These are phyloP conservation scores for Paratrypauchen microcephalus DNA, from an alignment of 2,797 vertebrate species.

Conservation along the genomic window DNA sequence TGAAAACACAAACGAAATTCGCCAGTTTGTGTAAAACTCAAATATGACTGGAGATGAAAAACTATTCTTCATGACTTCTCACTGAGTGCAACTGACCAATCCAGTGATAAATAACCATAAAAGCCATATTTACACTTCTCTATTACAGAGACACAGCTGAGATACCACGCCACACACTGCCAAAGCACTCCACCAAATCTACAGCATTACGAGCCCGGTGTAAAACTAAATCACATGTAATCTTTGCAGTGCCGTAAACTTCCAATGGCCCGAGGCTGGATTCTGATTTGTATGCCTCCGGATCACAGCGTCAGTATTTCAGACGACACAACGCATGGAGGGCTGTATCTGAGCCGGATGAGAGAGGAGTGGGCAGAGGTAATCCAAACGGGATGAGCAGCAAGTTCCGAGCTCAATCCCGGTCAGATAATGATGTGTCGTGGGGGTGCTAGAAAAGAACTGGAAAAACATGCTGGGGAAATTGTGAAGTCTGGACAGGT, in stretches of 20 bases:
- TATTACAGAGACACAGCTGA: slow-evolving; percentile 6
- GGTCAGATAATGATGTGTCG: slow-evolving; percentile 61
- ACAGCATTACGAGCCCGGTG: slow-evolving; percentile 15
- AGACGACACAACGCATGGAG: slow-evolving; percentile 27
- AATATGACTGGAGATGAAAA: not conserved
- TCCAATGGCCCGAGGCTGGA: slow-evolving; percentile 2
- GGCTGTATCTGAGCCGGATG: slow-evolving; percentile 9
- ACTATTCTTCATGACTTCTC: not conserved
- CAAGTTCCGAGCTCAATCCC: slow-evolving; percentile 40
- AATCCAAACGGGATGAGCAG: slow-evolving; percentile 44
- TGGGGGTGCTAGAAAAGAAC: slow-evolving; percentile 42
- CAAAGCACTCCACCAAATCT: slow-evolving; percentile 11
- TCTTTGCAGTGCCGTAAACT: slow-evolving; percentile 12
- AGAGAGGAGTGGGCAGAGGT: not conserved
- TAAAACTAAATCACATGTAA: slow-evolving; percentile 9
- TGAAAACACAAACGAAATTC: too few relatives aligned
- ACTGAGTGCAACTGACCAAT: not conserved
- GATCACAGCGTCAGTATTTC: slow-evolving; percentile 26
- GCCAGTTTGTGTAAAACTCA: too few relatives aligned
- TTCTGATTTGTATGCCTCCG: slow-evolving; percentile 13
- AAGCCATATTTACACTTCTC: slow-evolving; percentile 17
- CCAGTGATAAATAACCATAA: slow-evolving; percentile 28
- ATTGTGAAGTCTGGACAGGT: slow-evolving; percentile 31
- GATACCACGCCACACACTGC: slow-evolving; percentile 18
- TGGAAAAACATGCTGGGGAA: slow-evolving; percentile 41